Base-by-base conservation (phyloP, 2,888 invertebrate genomes). In the Torymus auratus region DNA sequence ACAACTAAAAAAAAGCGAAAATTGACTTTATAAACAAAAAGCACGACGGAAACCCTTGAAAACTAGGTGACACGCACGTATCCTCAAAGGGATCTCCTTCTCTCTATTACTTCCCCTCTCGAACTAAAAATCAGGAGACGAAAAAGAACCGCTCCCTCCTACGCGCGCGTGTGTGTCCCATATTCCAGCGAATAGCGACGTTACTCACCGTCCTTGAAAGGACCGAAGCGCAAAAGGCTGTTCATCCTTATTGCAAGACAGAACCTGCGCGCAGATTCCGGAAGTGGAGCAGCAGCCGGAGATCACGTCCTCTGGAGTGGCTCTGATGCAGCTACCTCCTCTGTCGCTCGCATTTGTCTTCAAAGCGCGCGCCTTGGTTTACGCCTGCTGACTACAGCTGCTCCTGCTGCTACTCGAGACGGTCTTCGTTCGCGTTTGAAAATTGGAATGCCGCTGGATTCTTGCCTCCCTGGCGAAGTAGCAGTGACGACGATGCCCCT, bases 171-270 rank as follows among this genome's bases (percentile, higher is more conserved):
- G 41, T 41, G 41, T 41, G 41, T 1, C 41, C 41, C 41, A 41
- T 41, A 41, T 41, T 41, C 41, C 41, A 7, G 5, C 7, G 41
- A 7, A 41, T 41, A 41, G 41, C 41, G 17, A 14, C 7, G 53
- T 64, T 28, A 85, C 87, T 17, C 84, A 86, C 87, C 86, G 60
- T 85, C 86, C 64, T 85, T 87, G 17, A 86, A 83, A 56, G 84
- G 83, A 15, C 85, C 85, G 56, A 87, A 86, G 15, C 86, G 84
- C 76, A 85, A 81, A 70, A 88, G 75, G 71, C 85, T 77, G 70
- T 84, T 88, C 87, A 87, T 88, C 65, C 79, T 79, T 71, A 56
- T 78, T 80, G 64, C 11, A 13, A 58, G 60, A 20, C 41, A 52
- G 13, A 23, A 4, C 52, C 55, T 15, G 53, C n/a, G 28, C 12